These are phyloP conservation scores for Gortyna flavago DNA, from an alignment of 2,888 invertebrate genomes.

Conservation along the genomic window DNA sequence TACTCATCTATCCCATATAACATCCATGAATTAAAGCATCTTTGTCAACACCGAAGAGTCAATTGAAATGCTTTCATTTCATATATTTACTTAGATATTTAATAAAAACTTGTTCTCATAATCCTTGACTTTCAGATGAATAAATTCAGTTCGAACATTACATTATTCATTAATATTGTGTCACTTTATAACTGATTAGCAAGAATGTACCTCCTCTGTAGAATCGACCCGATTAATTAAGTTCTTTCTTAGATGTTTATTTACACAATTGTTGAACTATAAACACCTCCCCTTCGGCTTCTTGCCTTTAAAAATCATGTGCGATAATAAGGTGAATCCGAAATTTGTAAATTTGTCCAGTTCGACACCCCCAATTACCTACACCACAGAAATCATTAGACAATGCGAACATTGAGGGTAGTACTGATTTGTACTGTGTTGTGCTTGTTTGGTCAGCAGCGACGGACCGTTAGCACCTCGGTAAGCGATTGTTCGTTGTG, in stretches of 20 bases:
- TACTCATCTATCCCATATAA: constrained; percentile 23
- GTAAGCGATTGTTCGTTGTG: constrained; percentile 86
- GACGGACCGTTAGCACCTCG: constrained; percentile 89
- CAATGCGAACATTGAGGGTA: constrained; percentile 84
- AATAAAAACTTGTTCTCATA: constrained; percentile 10
- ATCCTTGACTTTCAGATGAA: constrained; percentile 44
- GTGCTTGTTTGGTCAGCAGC: constrained; percentile 90
- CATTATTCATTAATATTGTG: constrained; percentile 42
- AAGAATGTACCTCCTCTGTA: constrained; percentile 46
- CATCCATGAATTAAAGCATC: constrained; percentile 24
- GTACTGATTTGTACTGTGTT: constrained; percentile 89
- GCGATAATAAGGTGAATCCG: constrained; percentile 68
- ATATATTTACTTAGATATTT: constrained; percentile 8
- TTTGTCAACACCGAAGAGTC: constrained; percentile 12
- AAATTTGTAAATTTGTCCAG: constrained; percentile 68
- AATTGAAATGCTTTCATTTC: constrained; percentile 15
- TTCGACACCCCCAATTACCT: constrained; percentile 70
- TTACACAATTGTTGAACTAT: constrained; percentile 64
- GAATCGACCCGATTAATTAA: constrained; percentile 48
- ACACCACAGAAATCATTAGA: constrained; percentile 76
- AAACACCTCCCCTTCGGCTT: constrained; percentile 59
- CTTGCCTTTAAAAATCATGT: constrained; percentile 67
- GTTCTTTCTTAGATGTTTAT: constrained; percentile 60
- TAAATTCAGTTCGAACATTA: constrained; percentile 38
- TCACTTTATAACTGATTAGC: constrained; percentile 33